phyloP scores from a whole-genome alignment of 2,113 vertebrate genomes.

The Cinclus mexicanus region DNA sequence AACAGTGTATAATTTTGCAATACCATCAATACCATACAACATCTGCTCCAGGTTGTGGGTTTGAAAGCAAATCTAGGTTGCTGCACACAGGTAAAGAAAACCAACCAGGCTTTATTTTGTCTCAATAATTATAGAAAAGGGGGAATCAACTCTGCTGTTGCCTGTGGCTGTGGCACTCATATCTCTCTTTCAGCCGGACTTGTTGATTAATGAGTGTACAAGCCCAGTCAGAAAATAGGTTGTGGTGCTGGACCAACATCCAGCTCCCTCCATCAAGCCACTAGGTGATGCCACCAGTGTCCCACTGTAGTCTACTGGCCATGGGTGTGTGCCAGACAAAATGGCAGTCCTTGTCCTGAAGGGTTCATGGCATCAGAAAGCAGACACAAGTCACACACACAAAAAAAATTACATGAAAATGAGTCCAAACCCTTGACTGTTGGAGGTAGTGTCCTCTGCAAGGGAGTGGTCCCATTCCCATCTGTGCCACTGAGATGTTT shows the following conservation, averaged over 20 bases:
- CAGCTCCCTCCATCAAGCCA: background rate
- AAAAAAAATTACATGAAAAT: background rate
- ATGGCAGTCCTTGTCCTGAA: fast-evolving
- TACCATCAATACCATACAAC: background rate
- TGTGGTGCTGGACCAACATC: fast-evolving
- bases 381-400: background rate
- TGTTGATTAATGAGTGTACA: background rate
- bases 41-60: background rate
- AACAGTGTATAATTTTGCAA: background rate
- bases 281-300: background rate
- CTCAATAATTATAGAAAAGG: background rate
- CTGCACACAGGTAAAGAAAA: background rate
- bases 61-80: background rate
- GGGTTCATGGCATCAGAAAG: background rate
- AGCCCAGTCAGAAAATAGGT: background rate
- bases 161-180: background rate
- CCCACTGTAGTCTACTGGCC: fast-evolving
- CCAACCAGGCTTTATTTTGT: background rate
- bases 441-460: background rate
- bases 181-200: background rate
- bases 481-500: background rate
- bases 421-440: background rate
- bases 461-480: background rate
- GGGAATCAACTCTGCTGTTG: background rate
- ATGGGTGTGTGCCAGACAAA: fast-evolving